Conservation (phyloP, 2,797 vertebrate genomes). For the Tolypeutes matacus region DNA sequence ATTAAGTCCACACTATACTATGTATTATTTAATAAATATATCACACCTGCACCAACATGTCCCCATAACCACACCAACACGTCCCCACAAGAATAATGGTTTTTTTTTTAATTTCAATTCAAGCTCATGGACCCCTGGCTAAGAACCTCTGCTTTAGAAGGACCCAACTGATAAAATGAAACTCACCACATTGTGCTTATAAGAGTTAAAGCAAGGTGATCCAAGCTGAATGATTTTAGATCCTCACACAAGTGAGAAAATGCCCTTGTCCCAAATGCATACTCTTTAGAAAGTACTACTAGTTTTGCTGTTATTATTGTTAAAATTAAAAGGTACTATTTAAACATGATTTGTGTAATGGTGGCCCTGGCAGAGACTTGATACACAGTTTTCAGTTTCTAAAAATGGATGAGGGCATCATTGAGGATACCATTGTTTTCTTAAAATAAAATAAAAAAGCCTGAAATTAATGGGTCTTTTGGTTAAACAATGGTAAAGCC, state of each 20-base stretch:
- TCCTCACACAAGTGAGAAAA: not conserved
- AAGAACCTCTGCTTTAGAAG: not conserved
- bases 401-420: not conserved
- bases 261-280: not conserved
- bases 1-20: no score
- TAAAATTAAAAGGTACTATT: not conserved
- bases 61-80: no score
- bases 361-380: slow-evolving; percentile 23
- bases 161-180: slow-evolving; percentile 71
- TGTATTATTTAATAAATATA: no score
- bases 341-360: slow-evolving; percentile 45
- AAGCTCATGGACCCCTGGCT: no score
- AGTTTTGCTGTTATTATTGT: not conserved
- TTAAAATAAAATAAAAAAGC: not conserved
- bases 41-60: no score
- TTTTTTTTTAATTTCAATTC: no score
- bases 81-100: no score
- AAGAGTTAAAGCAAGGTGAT: slow-evolving; percentile 49
- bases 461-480: not conserved
- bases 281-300: not conserved
- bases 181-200: not conserved
- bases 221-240: not conserved
- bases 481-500: slow-evolving; percentile 35
- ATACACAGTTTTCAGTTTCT: slow-evolving; percentile 38
- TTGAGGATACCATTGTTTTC: not conserved